phyloP scores from a whole-genome alignment of 2,888 invertebrate genomes.

The Melanchra persicariae region DNA sequence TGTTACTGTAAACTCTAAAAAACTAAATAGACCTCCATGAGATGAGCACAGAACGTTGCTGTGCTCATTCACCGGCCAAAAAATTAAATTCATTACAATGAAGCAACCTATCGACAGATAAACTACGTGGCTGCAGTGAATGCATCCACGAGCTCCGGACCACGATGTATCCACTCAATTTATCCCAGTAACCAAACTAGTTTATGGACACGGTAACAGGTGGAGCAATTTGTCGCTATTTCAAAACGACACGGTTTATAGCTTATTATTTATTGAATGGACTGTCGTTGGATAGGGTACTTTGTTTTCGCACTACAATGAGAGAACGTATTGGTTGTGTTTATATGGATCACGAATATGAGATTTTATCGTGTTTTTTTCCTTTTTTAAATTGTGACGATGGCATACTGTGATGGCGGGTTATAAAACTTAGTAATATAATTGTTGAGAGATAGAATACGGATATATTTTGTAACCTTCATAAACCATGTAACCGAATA shows the following conservation, averaged over 20 bases:
- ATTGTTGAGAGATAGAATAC: no score
- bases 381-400: no score
- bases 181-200: conserved; percentile 35
- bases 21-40: no score
- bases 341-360: not conserved
- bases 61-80: no score
- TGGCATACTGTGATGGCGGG: no score
- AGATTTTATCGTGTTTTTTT: not conserved
- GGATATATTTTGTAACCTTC: no score
- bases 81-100: conserved; percentile 4
- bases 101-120: not conserved
- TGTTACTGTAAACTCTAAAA: no score
- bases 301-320: not conserved
- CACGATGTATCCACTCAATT: conserved; percentile 46
- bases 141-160: not conserved
- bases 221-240: conserved; percentile 59
- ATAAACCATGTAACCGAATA: no score
- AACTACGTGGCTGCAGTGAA: conserved; percentile 20
- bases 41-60: no score
- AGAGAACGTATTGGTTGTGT: not conserved
- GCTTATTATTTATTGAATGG: conserved; percentile 50
- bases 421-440: no score
- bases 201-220: conserved; percentile 61
- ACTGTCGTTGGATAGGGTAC: not conserved
- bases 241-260: conserved; percentile 34